Conservation (phyloP, 2,888 invertebrate genomes). For the Agriopis marginaria region DNA sequence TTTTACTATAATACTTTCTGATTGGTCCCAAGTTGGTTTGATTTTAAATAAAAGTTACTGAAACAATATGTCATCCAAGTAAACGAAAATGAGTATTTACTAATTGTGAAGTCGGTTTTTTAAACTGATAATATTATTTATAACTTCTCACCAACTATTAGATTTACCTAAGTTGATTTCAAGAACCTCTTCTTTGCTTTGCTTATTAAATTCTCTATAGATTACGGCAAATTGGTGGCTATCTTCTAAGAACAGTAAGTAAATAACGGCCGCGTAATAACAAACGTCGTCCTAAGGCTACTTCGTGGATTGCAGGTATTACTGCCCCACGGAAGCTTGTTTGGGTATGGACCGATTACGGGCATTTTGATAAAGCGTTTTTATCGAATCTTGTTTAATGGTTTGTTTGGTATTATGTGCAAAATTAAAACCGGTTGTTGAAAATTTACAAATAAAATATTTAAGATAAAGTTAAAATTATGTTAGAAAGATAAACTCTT, state of each 20-base stretch:
- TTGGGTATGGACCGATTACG: conserved; percentile 49
- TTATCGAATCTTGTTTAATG: conserved; percentile 41
- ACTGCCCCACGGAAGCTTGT: conserved; percentile 53
- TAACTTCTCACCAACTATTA: not conserved
- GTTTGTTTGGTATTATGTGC: conserved; percentile 33
- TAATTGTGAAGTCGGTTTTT: no score
- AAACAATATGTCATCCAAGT: no score
- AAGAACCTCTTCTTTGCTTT: not conserved
- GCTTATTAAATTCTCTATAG: conserved; percentile 28
- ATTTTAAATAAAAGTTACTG: no score
- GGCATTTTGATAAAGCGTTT: conserved; percentile 53
- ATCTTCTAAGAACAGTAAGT: conserved; percentile 53
- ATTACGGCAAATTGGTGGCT: conserved; percentile 22
- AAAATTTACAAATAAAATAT: not conserved
- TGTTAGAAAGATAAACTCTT: no score
- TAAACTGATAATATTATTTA: no score
- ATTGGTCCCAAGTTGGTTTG: no score
- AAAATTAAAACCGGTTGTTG: not conserved
- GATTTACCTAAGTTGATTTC: not conserved
- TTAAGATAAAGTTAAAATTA: no score
- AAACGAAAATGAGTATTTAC: no score
- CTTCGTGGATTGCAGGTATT: conserved; percentile 59
- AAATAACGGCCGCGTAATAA: conserved; percentile 64
- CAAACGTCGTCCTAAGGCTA: conserved; percentile 54
- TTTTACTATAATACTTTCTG: no score